A percentile compares a stretch with the other conserved stretches of the same genome.
phyloP scores from a whole-genome alignment of 1,140 invertebrate genomes.

The Bombus huntii region DNA sequence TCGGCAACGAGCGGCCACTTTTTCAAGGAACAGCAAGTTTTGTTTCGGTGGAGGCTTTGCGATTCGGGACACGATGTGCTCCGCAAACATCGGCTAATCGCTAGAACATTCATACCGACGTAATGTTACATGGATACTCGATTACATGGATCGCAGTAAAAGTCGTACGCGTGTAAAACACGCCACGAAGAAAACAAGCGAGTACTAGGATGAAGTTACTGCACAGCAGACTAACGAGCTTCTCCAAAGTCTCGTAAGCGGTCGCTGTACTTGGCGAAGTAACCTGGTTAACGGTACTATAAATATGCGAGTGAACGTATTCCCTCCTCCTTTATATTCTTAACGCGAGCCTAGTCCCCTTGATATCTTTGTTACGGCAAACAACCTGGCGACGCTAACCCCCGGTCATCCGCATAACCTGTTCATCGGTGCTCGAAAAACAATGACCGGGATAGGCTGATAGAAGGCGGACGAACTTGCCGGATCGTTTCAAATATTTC shows the following conservation, averaged over 20 bases:
- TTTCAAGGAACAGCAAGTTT: no score
- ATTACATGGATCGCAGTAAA: not conserved
- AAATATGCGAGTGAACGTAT: constrained; percentile 42
- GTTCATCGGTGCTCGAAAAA: not conserved
- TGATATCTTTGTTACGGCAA: constrained; percentile 15
- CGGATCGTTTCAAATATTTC: not conserved
- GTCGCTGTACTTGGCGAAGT: constrained; percentile 13
- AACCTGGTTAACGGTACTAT: constrained; percentile 52
- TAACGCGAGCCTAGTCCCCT: not conserved
- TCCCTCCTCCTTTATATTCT: constrained; percentile 28
- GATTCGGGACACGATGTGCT: not conserved
- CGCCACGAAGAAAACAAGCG: not conserved
- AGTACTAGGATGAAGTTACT: not conserved
- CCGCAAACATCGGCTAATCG: not conserved
- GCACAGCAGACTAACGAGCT: constrained; percentile 2
- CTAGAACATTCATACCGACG: not conserved
- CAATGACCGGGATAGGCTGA: not conserved
- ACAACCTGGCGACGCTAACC: not conserved
- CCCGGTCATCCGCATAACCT: not conserved
- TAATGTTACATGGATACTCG: not conserved
- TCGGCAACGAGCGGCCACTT: no score
- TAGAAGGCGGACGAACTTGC: not conserved
- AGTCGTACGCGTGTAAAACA: not conserved
- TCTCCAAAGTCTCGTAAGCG: constrained; percentile 17
- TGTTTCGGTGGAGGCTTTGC: no score